A percentile compares a stretch with the other conserved stretches of the same genome.
phyloP scores from a whole-genome alignment of 2,113 vertebrate genomes.

The Hippocampus barbouri region DNA sequence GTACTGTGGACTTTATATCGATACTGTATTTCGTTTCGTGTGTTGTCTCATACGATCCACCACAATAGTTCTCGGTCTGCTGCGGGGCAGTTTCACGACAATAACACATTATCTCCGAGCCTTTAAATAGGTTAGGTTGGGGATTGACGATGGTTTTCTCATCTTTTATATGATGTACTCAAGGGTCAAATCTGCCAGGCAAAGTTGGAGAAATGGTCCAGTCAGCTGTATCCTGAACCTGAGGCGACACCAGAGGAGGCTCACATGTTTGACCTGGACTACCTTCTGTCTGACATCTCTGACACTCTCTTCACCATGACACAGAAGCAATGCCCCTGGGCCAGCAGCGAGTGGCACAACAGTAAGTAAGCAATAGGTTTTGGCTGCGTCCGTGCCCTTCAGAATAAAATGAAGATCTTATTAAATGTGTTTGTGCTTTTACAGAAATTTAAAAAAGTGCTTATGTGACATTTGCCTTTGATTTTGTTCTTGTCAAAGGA shows the following conservation, averaged over 20 bases:
- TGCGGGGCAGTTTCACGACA: too few species aligned
- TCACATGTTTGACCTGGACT: slow-evolving; percentile 89
- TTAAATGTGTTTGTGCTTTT: too few species aligned
- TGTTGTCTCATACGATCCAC: too few species aligned
- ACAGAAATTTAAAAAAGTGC: too few species aligned
- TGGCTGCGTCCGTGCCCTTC: too few species aligned
- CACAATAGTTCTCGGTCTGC: too few species aligned
- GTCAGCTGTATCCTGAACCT: slow-evolving; percentile 83
- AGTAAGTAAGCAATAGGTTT: slow-evolving; percentile 67
- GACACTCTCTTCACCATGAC: slow-evolving; percentile 99
- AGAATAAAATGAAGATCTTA: too few species aligned
- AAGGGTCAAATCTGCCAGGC: slow-evolving; percentile 76
- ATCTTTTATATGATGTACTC: slow-evolving; percentile 24
- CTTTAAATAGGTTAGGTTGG: background rate
- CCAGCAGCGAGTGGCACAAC: slow-evolving; percentile 64
- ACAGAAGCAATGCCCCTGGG: slow-evolving; percentile 77
- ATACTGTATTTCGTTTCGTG: background rate
- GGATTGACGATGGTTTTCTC: background rate
- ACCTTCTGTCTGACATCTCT: slow-evolving; percentile 91
- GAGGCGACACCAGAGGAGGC: slow-evolving; percentile 76
- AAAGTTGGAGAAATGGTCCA: slow-evolving; percentile 82
- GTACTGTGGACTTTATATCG: background rate
- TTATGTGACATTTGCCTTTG: too few species aligned
- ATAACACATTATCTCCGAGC: too few species aligned
- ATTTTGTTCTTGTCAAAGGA: too few species aligned